Conservation (phyloP, 2,888 invertebrate species). For the Melinaea marsaeus region DNA sequence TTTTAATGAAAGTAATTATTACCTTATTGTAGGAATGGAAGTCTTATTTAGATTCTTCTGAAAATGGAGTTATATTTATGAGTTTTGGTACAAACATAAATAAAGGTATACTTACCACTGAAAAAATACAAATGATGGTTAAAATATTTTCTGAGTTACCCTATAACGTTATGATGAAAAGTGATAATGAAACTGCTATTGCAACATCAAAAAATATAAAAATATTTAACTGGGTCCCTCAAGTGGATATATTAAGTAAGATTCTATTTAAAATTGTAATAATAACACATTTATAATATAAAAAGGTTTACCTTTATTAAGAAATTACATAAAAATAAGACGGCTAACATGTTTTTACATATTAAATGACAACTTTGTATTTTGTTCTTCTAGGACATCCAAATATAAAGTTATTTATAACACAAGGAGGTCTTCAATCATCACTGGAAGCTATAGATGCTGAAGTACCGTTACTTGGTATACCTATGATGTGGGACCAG, state of each 20-base stretch:
- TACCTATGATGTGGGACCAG: conserved; percentile 62
- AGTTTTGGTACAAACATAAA: conserved; percentile 48
- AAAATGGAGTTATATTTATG: conserved; percentile 48
- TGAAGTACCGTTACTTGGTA: conserved; percentile 53
- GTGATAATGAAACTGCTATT: conserved; percentile 41
- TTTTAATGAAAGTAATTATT: neutral
- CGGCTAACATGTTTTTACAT: too few species aligned
- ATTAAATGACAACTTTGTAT: too few species aligned
- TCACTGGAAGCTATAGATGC: conserved; percentile 58
- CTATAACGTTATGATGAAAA: conserved; percentile 54
- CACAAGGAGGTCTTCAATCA: conserved; percentile 63
- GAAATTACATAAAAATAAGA: too few species aligned
- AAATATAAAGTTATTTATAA: conserved; percentile 27
- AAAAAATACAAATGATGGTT: conserved; percentile 36
- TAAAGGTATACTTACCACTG: conserved; percentile 31
- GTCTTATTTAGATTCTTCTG: conserved; percentile 41
- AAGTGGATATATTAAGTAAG: conserved; percentile 49
- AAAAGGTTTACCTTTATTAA: too few species aligned
- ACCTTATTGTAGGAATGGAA: conserved; percentile 37
- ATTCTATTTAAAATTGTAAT: too few species aligned
- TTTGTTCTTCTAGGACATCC: too few species aligned
- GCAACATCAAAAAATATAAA: conserved; percentile 43
- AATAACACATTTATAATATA: too few species aligned
- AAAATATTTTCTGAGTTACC: conserved; percentile 46
- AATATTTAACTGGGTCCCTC: conserved; percentile 51